Conservation (phyloP, 2,113 vertebrate genomes). For the Chaenocephalus aceratus region DNA sequence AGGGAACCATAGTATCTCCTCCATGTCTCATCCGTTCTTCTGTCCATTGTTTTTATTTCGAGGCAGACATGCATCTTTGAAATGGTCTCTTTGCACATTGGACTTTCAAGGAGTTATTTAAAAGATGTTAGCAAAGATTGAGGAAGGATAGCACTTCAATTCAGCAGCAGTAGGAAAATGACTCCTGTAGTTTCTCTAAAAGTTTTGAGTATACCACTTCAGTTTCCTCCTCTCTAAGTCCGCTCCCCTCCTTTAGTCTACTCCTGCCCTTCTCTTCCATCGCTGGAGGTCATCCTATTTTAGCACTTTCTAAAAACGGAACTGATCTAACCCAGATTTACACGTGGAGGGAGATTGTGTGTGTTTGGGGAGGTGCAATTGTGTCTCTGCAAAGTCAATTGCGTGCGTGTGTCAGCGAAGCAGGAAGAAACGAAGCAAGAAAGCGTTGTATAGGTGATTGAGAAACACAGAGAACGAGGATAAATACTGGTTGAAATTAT, state of each 20-base stretch:
- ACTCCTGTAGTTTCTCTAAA: not conserved
- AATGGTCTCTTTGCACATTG: not conserved
- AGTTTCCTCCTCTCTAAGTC: slow-evolving; percentile 37
- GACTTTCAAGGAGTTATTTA: not conserved
- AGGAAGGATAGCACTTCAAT: not conserved
- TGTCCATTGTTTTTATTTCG: slow-evolving; percentile 7
- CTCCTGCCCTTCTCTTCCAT: slow-evolving; percentile 61
- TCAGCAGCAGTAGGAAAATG: not conserved
- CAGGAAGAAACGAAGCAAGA: slow-evolving; percentile 56
- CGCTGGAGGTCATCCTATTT: slow-evolving; percentile 79
- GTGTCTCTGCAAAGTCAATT: slow-evolving; percentile 60
- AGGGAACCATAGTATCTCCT: not conserved
- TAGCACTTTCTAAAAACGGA: slow-evolving; percentile 76
- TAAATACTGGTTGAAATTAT: slow-evolving; percentile 21
- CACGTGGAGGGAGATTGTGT: slow-evolving; percentile 23
- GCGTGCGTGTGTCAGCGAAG: slow-evolving; percentile 70
- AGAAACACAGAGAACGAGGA: slow-evolving; percentile 31
- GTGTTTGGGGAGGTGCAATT: slow-evolving; percentile 35
- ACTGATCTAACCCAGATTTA: slow-evolving; percentile 81
- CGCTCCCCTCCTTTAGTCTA: slow-evolving; percentile 48
- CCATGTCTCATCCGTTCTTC: not conserved
- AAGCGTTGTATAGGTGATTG: slow-evolving; percentile 47
- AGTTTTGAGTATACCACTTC: not conserved
- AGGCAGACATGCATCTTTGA: not conserved
- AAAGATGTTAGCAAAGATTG: not conserved